phyloP scores from a whole-genome alignment of 2,113 vertebrate genomes.

The Rattus norvegicus region GRCr8 NC_086024.1:125834501-125835000 shows the following conservation, averaged over 20 bases:
- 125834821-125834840: too few relatives aligned
- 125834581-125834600: rapidly evolving
- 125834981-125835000: not conserved
- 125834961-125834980: not conserved
- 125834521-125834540: not conserved
- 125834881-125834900: too few relatives aligned
- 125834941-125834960: not conserved
- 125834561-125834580: not conserved
- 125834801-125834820: too few relatives aligned
- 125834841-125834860: too few relatives aligned
- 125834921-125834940: not conserved
- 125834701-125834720: not conserved
- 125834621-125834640: not conserved
- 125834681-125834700: not conserved
- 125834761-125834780: too few relatives aligned
- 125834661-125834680: not conserved
- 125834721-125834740: too few relatives aligned
- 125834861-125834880: not conserved
- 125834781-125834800: too few relatives aligned
- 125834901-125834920: too few relatives aligned
- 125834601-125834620: not conserved
- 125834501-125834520: not conserved
- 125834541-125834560: not conserved
- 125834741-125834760: too few relatives aligned
- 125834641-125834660: not conserved